Evolutionary conservation across 2,888 invertebrate genomes (phyloP).

Genomic region (Exephanes ischioxanthus): DNA sequence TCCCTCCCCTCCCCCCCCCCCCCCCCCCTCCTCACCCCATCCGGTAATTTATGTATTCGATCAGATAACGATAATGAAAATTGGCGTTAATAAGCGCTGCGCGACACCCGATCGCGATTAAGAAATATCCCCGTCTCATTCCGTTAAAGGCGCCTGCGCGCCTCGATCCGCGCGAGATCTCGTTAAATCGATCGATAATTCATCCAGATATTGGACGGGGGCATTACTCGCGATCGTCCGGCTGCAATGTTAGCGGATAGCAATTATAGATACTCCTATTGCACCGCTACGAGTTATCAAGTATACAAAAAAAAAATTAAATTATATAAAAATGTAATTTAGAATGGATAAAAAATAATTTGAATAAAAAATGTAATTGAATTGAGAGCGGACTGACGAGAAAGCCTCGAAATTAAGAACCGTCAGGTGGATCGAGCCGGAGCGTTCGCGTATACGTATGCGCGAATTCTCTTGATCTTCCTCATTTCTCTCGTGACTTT

Average conservation of each 20-base stretch:
- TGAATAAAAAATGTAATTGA: too few species aligned
- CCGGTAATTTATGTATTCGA: conserved; percentile 36
- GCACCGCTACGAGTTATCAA: background rate
- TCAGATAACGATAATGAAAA: conserved; percentile 63
- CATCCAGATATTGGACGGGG: conserved; percentile 25
- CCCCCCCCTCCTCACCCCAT: background rate
- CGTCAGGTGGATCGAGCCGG: background rate
- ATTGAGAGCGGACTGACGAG: background rate
- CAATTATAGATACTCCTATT: conserved; percentile 41
- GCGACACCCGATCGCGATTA: conserved; percentile 66
- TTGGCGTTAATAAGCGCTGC: conserved; percentile 66
- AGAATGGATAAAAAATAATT: too few species aligned
- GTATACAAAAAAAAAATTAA: background rate
- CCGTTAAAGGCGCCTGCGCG: background rate
- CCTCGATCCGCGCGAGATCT: conserved; percentile 27
- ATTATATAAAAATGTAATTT: too few species aligned
- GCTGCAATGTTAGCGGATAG: conserved; percentile 24
- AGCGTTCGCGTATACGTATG: conserved; percentile 26
- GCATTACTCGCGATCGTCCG: conserved; percentile 9
- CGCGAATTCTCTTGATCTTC: conserved; percentile 56
- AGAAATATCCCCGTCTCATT: conserved; percentile 57
- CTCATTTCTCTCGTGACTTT: conserved; percentile 67
- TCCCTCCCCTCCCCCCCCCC: too few species aligned
- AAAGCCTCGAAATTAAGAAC: conserved; percentile 34
- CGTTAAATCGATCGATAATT: conserved; percentile 57